Evolutionary conservation across 2,113 vertebrate species (phyloP).

Genomic region (Crotalus viridis): DNA sequence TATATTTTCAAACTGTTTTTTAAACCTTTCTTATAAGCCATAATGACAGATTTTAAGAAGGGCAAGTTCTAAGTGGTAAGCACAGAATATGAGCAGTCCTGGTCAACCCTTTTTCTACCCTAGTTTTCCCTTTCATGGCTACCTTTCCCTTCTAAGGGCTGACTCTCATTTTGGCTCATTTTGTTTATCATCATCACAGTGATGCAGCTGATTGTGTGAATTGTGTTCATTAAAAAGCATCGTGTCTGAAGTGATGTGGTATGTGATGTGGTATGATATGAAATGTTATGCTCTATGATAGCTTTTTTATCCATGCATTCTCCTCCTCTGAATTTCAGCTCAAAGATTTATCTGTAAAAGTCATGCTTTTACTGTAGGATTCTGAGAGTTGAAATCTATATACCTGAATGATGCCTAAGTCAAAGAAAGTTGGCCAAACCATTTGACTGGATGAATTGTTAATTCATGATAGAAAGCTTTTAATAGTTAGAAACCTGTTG

Average conservation of each 20-base stretch:
- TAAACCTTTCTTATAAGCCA: neutral
- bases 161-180: neutral
- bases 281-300: neutral
- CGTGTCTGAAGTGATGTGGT: neutral
- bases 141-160: neutral
- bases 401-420: neutral
- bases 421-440: neutral
- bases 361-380: neutral
- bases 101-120: neutral
- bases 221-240: neutral
- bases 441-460: neutral
- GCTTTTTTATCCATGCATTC: neutral
- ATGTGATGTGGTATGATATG: neutral
- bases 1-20: neutral
- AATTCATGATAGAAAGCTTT: neutral
- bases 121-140: neutral
- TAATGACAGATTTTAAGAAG: neutral
- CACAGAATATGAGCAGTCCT: neutral
- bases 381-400: neutral
- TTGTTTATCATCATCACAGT: neutral
- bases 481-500: neutral
- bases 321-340: neutral
- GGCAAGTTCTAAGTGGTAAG: neutral
- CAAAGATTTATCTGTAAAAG: neutral
- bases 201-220: neutral